Evolutionary conservation across 2,888 invertebrate species (phyloP), one percentile per base, ranked within the genome.

Genomic region (Tupiocoris notatus): DNA sequence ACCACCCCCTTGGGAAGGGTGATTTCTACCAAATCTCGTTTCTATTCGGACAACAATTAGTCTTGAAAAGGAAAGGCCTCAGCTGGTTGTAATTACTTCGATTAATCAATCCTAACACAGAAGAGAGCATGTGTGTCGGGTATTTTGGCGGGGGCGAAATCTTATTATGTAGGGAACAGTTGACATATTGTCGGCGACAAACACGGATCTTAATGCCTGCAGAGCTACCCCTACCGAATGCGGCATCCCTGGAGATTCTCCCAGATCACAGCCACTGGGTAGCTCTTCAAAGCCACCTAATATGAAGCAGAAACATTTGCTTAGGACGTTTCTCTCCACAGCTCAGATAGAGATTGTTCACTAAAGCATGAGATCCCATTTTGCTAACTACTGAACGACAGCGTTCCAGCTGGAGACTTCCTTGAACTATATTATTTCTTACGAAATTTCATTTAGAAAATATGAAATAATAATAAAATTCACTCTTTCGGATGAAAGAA

Each of bases 61-160:
- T 77, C 70, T 70, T 61, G 57, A 65, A 76, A 65, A 63, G 77
- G 66, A 65, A 62, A n/a, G 63, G 59, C 67, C 67, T 67, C 65
- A 56, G 56, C 75, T 62, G 57, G 66, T 62, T 70, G 86, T 86
- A 86, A 86, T 86, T 86, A 86, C 86, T 84, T 83, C 86, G 85
- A 86, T 86, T 86, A 86, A 86, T 86, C 86, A 86, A 70, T 75
- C 62, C 67, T 39, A 3, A 12, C 39, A 39, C 6, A 39, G 39
- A 39, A 12, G 39, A 39, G 39, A 39, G 39, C 39, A 39, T 39
- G 39, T 39, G 39, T 39, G 56, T 56, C 61, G 61, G 54, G 68
- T 62, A 76, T 68, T 67, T 68, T 3, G 76, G 62, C 54, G 76
- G 68, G 61, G 62, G 62, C 68, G n/a, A 68, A 76, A 76, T 76